Evolutionary conservation across 1,140 invertebrate genomes (phyloP).

Genomic region (Argopecten irradians): DNA sequence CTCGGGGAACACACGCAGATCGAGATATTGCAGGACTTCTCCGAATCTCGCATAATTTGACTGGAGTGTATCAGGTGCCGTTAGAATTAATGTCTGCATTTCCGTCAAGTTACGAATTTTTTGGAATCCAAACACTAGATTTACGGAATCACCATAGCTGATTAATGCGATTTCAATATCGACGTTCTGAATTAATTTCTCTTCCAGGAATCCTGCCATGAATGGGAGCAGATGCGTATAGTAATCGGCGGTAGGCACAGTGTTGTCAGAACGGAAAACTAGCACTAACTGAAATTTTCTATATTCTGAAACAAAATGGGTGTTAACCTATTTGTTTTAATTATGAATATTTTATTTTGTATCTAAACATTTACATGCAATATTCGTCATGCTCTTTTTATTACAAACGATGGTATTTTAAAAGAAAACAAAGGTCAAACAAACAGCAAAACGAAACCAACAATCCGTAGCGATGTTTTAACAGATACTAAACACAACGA

Average conservation of each 20-base stretch:
- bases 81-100: not conserved
- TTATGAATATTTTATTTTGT: not conserved
- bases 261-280: not conserved
- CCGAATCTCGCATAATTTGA: constrained; percentile 15
- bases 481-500: too few relatives aligned
- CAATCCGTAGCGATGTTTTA: too few relatives aligned
- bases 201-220: constrained; percentile 25
- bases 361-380: not conserved
- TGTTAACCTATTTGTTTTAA: constrained; percentile 10
- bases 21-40: not conserved
- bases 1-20: not conserved
- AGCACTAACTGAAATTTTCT: constrained; percentile 24
- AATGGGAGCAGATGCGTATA: not conserved
- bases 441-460: too few relatives aligned
- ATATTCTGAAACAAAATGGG: not conserved
- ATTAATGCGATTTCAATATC: not conserved
- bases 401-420: too few relatives aligned
- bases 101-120: not conserved
- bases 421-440: too few relatives aligned
- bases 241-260: not conserved
- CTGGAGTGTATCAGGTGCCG: not conserved
- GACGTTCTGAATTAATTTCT: not conserved
- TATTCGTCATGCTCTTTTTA: not conserved
- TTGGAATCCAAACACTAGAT: not conserved
- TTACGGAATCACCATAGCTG: not conserved